These are phyloP conservation scores for Benthosema pterotum DNA, from an alignment of 2,797 vertebrate species.

Conservation along the genomic window DNA sequence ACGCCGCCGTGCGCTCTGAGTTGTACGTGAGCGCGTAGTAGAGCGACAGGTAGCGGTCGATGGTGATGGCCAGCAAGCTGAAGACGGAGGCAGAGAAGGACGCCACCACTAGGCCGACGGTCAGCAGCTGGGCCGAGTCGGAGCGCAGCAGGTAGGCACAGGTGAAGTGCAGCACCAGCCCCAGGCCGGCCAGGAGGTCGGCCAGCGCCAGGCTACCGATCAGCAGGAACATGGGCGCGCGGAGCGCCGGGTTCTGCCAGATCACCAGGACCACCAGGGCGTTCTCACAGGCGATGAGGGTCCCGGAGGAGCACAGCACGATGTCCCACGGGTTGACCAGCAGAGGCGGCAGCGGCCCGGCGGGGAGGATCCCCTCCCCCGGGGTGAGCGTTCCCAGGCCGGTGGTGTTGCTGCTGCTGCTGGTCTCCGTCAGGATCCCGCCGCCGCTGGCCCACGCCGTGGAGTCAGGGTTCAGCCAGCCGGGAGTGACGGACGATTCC, in stretches of 20 bases:
- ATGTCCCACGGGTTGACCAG: conserved; percentile 98
- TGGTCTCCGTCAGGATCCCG: conserved; percentile 76
- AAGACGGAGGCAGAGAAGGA: conserved; percentile 98
- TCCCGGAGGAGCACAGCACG: conserved; percentile 94
- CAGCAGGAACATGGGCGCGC: conserved; percentile 97
- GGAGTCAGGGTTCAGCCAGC: conserved; percentile 88
- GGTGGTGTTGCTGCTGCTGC: conserved; percentile 87
- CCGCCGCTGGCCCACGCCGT: conserved; percentile 83
- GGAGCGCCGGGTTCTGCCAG: conserved; percentile 94
- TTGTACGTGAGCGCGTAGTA: conserved; percentile 98
- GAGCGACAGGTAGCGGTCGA: conserved; percentile 97
- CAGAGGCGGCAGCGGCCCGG: conserved; percentile 83
- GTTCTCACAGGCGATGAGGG: conserved; percentile 97
- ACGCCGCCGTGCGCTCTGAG: conserved; percentile 94
- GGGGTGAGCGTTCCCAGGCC: conserved; percentile 75
- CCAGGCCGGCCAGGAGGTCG: conserved; percentile 94
- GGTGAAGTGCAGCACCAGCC: conserved; percentile 93
- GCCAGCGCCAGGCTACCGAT: conserved; percentile 97
- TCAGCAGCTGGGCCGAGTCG: conserved; percentile 92
- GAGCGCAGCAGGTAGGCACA: conserved; percentile 96
- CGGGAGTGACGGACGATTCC: conserved; percentile 87
- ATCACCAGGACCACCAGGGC: conserved; percentile 98
- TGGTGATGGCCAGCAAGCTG: conserved; percentile 97
- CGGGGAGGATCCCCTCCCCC: conserved; percentile 75
- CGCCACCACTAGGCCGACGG: conserved; percentile 93